Base-by-base conservation (phyloP, 1,140 invertebrate species). In the Polyergus mexicanus region DNA sequence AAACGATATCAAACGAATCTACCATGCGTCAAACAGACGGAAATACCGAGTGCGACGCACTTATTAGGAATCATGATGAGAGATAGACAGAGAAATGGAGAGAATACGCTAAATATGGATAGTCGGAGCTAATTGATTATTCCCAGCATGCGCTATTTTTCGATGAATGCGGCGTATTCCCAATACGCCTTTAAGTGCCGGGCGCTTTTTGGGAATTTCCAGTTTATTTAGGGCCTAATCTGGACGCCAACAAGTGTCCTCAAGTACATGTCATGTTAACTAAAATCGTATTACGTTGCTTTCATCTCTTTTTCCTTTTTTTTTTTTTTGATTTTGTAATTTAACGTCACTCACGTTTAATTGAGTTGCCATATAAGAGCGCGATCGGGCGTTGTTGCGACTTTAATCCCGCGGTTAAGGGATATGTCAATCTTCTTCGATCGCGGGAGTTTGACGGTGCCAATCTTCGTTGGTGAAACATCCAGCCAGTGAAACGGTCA, bases 1-100 rank as follows among this genome's bases (percentile, higher is more conserved):
- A 66, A 86, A 76, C 13, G 76, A 68, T 85, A 85, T 85, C 84
- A 85, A 86, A 86, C 66, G 77, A 86, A 81, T 81, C 35, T 16
- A 71, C 7, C 65, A 51, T 16, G 60, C 51, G 76, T 32, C 38
- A 16, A 86, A 81, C 13, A 54, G 51, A 62, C 74, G 22, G 56
- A 32, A 11, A 81, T 22, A 3, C 19, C 72, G 51, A 75, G 44
- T 58, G 80, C 69, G 71, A 84, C 38, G 47, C n/a, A n/a, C n/a
- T n/a, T 80, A 6, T 80, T 66, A 56, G 16, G 3, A 51, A 51
- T 51, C 16, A 51, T 51, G 16, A 51, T 51, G 25, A 19, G n/a
- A 56, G 65, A 68, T 6, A 41, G 54, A 75, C 16, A 19, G 54
- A 75, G 22, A 19, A 3, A 62, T 22, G 60, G 35, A 25, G 28